Conservation (phyloP, 2,797 vertebrate genomes). For the Ateles fusciceps region DNA sequence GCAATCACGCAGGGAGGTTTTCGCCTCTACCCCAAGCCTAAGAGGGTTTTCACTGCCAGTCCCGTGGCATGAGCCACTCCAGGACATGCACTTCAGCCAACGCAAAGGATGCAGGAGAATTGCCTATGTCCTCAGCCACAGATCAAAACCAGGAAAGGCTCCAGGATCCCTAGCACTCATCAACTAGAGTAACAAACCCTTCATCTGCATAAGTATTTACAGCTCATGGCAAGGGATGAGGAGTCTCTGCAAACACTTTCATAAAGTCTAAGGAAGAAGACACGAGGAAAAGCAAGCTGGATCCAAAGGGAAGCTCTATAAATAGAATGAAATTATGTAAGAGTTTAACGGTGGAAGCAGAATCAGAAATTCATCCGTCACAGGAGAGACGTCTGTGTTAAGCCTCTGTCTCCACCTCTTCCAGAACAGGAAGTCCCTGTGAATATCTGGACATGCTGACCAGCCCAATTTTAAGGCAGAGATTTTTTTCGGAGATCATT, state of each 20-base stretch:
- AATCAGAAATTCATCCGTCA: not conserved
- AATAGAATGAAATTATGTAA: constrained; percentile 69
- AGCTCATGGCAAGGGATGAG: constrained; percentile 28
- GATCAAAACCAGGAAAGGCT: not conserved
- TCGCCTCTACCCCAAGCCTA: constrained; percentile 40
- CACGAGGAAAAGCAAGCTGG: not conserved
- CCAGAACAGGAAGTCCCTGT: constrained; percentile 24
- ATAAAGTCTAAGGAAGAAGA: not conserved
- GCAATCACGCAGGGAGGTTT: constrained; percentile 49
- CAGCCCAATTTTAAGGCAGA: not conserved
- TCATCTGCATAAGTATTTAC: constrained; percentile 59
- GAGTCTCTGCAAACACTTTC: constrained; percentile 59
- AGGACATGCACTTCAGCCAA: constrained; percentile 32
- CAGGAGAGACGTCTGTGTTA: constrained; percentile 70
- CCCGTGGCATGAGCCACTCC: constrained; percentile 40
- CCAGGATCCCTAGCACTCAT: not conserved
- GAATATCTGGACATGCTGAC: not conserved
- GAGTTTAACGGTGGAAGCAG: constrained; percentile 6
- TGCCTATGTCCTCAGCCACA: not conserved
- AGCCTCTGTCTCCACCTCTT: constrained; percentile 66
- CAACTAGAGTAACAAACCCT: constrained; percentile 52
- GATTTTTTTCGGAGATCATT: not conserved
- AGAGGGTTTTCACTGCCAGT: constrained; percentile 50
- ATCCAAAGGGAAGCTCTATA: constrained; percentile 63
- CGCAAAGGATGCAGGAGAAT: not conserved